Base-by-base conservation (phyloP, 1,140 invertebrate genomes). In the Hycleus phaleratus region DNA sequence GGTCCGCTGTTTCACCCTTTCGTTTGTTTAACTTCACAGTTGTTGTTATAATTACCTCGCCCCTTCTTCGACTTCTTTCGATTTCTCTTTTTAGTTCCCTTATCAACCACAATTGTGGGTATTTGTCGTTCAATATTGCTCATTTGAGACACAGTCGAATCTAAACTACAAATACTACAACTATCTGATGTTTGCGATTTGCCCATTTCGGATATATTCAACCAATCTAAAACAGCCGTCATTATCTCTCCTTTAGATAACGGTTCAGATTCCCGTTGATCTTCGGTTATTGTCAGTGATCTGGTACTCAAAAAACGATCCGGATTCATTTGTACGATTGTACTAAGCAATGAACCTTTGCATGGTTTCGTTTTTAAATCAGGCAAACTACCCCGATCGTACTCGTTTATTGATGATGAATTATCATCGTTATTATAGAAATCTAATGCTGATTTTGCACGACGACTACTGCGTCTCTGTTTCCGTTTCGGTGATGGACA, bases 181-280 rank as follows among this genome's bases (percentile, higher is more conserved):
- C 11, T 24, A 12, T 50, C 49, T 8, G 42, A 12, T 40, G 49
- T 24, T 6, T 38, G 42, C 42, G 39, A 18, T 38, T 18, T 5
- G 18, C 24, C 40, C n/a, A 26, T 9, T 26, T 25, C 38, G 4
- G 53, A 53, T 46, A 55, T 61, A 9, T 67, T 59, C 26, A 74
- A 50, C 72, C 72, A 74, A 54, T 66, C 60, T 6, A 62, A 49
- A 26, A 74, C 71, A 11, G 72, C 72, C 18, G 59, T 64, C 60
- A 67, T 71, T 25, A 74, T 57, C 40, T 46, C 59, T 40, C 70
- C 67, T 61, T 68, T 71, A 2, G 67, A 60, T 25, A 68, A 50
- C 4, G 59, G 67, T 26, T 71, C 70, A 6, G 66, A 63, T 72
- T 24, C 62, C 68, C 26, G 68, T 48, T 38, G 69, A 68, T 56